Evolutionary conservation across 1,140 invertebrate genomes (phyloP).

Genomic region (Cydia amplana): DNA sequence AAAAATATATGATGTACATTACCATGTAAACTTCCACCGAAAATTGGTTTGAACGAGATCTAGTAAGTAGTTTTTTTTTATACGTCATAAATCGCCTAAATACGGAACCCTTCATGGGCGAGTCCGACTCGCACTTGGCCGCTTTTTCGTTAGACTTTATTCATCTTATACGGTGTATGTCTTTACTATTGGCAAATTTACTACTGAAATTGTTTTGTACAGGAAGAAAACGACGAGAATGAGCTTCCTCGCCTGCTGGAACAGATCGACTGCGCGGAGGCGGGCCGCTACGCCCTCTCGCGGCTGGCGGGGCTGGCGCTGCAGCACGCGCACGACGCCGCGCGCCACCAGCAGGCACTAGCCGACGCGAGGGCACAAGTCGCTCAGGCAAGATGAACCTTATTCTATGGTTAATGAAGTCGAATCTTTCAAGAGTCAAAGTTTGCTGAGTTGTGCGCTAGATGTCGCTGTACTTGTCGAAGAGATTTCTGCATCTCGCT

Average conservation of each 20-base stretch:
- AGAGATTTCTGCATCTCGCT: background rate
- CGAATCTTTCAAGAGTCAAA: too few relatives aligned
- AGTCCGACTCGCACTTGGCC: too few relatives aligned
- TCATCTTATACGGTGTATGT: too few relatives aligned
- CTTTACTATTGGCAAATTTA: too few relatives aligned
- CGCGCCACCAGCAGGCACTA: conserved; percentile 49
- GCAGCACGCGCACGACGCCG: conserved; percentile 62
- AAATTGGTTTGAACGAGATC: too few relatives aligned
- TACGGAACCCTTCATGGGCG: too few relatives aligned
- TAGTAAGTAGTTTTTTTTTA: too few relatives aligned
- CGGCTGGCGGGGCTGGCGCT: conserved; percentile 55
- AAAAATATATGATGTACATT: too few relatives aligned
- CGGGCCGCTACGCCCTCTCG: conserved; percentile 59
- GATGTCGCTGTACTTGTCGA: background rate
- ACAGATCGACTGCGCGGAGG: conserved; percentile 49
- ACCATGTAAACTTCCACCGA: too few relatives aligned
- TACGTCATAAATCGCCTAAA: too few relatives aligned
- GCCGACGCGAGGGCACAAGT: conserved; percentile 59
- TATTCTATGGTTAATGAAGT: too few relatives aligned
- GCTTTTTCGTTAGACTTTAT: too few relatives aligned
- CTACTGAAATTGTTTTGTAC: background rate
- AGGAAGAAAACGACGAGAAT: conserved; percentile 72
- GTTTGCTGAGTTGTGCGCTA: background rate
- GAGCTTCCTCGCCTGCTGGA: conserved; percentile 55
- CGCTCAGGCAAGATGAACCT: background rate